Evolutionary conservation across 2,888 invertebrate genomes (phyloP).

Genomic region (Cataglyphis livida): DNA sequence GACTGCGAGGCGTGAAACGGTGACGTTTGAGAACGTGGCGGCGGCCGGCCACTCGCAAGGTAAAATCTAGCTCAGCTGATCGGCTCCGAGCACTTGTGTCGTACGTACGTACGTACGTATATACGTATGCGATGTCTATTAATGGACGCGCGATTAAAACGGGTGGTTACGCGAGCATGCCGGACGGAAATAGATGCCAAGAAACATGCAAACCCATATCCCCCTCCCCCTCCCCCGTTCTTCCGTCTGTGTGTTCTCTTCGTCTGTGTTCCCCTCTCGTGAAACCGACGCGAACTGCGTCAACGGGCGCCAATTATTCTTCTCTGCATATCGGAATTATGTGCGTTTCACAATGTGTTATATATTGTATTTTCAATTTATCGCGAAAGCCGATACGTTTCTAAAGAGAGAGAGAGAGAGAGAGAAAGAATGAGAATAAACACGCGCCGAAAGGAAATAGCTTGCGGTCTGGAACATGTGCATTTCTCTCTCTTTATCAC

Average conservation of each 20-base stretch:
- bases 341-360: conserved; percentile 53
- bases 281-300: conserved; percentile 52
- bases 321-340: conserved; percentile 65
- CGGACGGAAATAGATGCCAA: conserved; percentile 79
- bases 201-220: conserved; percentile 77
- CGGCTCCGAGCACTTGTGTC: conserved; percentile 52
- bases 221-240: not conserved
- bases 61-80: conserved; percentile 71
- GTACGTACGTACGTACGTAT: conserved; percentile 57
- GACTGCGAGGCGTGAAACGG: not conserved
- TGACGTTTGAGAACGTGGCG: conserved; percentile 23
- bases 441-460: conserved; percentile 6
- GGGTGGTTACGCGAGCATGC: conserved; percentile 80
- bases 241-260: not conserved
- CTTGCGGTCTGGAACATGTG: not conserved
- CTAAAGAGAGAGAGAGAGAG: not conserved
- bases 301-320: conserved; percentile 70
- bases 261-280: not conserved
- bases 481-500: conserved; percentile 5
- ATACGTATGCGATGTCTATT: conserved; percentile 68
- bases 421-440: not conserved
- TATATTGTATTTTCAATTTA: conserved; percentile 39
- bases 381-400: conserved; percentile 13
- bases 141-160: conserved; percentile 77
- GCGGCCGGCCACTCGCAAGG: conserved; percentile 32